A percentile compares a stretch with the other conserved stretches of the same genome.
Conservation (phyloP, 2,113 vertebrate species). For the Carlito syrichta region DNA sequence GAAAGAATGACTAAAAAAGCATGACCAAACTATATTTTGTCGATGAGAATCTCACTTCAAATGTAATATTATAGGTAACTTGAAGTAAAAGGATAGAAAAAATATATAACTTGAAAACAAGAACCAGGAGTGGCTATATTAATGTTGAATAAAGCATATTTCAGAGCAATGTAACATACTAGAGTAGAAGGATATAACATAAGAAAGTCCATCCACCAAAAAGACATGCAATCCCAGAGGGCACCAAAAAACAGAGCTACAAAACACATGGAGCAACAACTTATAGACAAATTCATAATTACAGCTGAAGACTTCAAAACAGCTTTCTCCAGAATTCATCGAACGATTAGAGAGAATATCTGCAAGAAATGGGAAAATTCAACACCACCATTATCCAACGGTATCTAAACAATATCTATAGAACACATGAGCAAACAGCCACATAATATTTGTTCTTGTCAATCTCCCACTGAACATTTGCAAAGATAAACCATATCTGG, state of each 20-base stretch:
- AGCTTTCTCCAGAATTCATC: background rate
- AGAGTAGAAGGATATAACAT: too few relatives aligned
- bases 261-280: too few relatives aligned
- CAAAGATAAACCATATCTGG: background rate
- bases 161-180: background rate
- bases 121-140: background rate
- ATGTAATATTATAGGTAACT: background rate
- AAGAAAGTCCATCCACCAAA: background rate
- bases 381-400: background rate
- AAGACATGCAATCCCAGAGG: too few relatives aligned
- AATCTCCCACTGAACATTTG: too few relatives aligned
- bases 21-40: background rate
- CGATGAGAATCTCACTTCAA: background rate
- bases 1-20: background rate
- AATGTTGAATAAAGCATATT: background rate
- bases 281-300: background rate
- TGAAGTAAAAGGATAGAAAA: background rate
- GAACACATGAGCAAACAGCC: background rate
- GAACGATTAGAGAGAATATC: background rate
- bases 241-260: background rate
- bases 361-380: background rate
- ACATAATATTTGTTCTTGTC: background rate
- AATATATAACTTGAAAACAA: background rate
- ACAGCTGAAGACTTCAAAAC: background rate
- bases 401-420: background rate